Conservation (phyloP, 2,113 vertebrate species). For the Alligator mississippiensis region DNA sequence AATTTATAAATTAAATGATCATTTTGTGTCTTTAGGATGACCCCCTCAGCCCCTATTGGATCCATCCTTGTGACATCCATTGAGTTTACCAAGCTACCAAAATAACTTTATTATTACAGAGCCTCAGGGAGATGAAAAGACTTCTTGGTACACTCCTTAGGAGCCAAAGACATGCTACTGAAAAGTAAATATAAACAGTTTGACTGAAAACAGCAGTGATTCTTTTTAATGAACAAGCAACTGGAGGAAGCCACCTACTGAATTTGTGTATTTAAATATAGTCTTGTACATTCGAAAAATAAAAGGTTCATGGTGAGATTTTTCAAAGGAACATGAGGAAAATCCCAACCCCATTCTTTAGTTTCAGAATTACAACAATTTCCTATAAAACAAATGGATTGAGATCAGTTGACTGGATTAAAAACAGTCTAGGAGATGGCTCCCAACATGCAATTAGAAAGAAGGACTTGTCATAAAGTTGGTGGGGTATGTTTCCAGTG, state of each 20-base stretch:
- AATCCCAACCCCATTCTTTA: not conserved
- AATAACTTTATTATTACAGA: not conserved
- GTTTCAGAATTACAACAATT: not conserved
- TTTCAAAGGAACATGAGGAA: not conserved
- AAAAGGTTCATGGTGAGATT: too few species aligned
- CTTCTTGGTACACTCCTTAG: not conserved
- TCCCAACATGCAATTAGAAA: not conserved
- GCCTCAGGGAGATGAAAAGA: not conserved
- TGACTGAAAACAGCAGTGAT: not conserved
- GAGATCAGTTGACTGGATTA: not conserved
- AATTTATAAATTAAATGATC: too few species aligned
- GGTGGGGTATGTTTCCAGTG: not conserved
- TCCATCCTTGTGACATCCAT: not conserved
- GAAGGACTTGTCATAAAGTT: not conserved
- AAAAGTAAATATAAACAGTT: slow-evolving; percentile 19
- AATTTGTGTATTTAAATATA: not conserved
- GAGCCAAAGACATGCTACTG: not conserved
- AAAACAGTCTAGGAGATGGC: not conserved
- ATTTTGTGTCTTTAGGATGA: too few species aligned
- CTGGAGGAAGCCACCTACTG: slow-evolving; percentile 3
- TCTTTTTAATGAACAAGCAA: slow-evolving; percentile 27
- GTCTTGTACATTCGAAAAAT: not conserved
- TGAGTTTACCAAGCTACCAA: not conserved
- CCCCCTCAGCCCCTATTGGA: too few species aligned
- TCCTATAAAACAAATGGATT: not conserved